Conservation (phyloP, 2,113 vertebrate species). For the Patagioenas fasciata region DNA sequence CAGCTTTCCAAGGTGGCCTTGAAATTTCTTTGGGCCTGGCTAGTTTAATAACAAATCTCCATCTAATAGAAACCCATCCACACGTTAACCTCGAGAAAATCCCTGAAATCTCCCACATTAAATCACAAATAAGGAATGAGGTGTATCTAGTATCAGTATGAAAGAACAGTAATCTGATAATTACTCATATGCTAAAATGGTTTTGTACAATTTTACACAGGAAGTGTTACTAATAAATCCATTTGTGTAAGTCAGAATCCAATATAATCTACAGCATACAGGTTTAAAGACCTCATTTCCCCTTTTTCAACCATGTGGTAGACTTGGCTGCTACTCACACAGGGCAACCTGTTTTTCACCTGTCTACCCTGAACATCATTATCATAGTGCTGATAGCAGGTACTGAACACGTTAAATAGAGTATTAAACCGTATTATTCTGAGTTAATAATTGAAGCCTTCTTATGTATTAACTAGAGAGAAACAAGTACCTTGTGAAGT, state of each 20-base stretch:
- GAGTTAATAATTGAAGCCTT: neutral
- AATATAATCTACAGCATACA: rapidly evolving
- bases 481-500: neutral
- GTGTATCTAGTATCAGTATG: neutral
- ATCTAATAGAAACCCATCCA: no score
- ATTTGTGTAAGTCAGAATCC: neutral
- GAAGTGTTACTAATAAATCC: neutral
- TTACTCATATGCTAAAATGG: neutral
- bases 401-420: neutral
- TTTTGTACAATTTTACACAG: neutral
- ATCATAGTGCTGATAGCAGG: neutral
- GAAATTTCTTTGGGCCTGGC: no score
- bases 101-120: neutral
- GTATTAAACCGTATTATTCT: neutral
- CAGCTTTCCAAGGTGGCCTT: no score
- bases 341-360: rapidly evolving
- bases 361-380: neutral
- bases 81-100: no score
- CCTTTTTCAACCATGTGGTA: neutral
- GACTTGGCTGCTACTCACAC: neutral
- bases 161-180: neutral
- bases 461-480: neutral
- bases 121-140: neutral
- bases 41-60: no score
- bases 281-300: neutral